A percentile compares a stretch with the other conserved stretches of the same genome.
Evolutionary conservation across 2,888 invertebrate genomes (phyloP).

Genomic region (Ecliptopera silaceata): DNA sequence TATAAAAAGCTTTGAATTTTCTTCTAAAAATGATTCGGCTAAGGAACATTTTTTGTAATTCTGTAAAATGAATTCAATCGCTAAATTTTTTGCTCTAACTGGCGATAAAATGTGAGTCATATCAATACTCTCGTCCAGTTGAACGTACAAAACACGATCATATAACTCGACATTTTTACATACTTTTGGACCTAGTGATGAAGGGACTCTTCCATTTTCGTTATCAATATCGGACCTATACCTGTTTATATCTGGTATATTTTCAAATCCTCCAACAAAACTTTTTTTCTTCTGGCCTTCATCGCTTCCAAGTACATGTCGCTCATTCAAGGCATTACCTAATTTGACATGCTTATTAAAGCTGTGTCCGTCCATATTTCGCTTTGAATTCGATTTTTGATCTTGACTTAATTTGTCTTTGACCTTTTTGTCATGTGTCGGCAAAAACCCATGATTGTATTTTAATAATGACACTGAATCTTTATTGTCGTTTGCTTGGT

Average conservation of each 20-base stretch:
- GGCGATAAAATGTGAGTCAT: constrained; percentile 64
- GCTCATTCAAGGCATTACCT: constrained; percentile 72
- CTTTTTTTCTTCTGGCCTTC: constrained; percentile 59
- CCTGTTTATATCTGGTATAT: constrained; percentile 66
- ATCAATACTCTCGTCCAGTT: constrained; percentile 66
- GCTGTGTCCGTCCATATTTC: constrained; percentile 33
- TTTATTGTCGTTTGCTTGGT: constrained; percentile 51
- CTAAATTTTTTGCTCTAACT: constrained; percentile 59
- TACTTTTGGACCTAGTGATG: constrained; percentile 55
- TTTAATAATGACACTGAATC: constrained; percentile 60
- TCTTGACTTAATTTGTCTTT: constrained; percentile 33
- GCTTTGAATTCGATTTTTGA: constrained; percentile 29
- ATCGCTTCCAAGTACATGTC: constrained; percentile 53
- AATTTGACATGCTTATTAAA: constrained; percentile 69
- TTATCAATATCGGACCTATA: constrained; percentile 62
- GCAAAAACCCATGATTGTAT: constrained; percentile 66
- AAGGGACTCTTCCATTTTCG: constrained; percentile 45
- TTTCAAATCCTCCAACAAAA: constrained; percentile 65
- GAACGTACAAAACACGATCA: constrained; percentile 61
- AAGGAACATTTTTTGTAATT: constrained; percentile 71
- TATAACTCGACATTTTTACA: constrained; percentile 67
- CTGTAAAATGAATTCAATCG: constrained; percentile 63
- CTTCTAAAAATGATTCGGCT: constrained; percentile 54
- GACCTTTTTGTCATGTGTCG: constrained; percentile 41
- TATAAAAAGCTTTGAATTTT: constrained; percentile 69